Evolutionary conservation across 2,888 invertebrate species (phyloP).

Genomic region (Coelopa pilipes): DNA sequence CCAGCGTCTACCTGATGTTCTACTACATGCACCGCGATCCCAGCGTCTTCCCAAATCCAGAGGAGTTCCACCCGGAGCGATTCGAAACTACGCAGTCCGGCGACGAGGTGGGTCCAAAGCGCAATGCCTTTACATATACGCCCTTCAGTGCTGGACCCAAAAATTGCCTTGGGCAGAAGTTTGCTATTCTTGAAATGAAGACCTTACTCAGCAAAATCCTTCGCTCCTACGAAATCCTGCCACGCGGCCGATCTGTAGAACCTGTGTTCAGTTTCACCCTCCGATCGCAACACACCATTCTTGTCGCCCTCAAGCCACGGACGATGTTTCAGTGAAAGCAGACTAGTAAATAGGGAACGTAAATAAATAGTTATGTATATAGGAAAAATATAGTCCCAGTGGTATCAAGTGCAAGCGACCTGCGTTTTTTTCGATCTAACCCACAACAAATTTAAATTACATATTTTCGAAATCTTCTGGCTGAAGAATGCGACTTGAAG

Average conservation of each 20-base stretch:
- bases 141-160: conserved; percentile 61
- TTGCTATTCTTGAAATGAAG: conserved; percentile 61
- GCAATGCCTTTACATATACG: conserved; percentile 52
- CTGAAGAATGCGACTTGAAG: too few species aligned
- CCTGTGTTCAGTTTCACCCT: conserved; percentile 54
- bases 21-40: conserved; percentile 52
- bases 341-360: too few species aligned
- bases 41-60: conserved; percentile 52
- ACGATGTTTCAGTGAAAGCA: too few species aligned
- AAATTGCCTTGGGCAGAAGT: conserved; percentile 62
- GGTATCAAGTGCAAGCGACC: too few species aligned
- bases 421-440: too few species aligned
- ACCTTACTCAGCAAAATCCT: conserved; percentile 54
- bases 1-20: conserved; percentile 51
- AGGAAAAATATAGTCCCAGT: too few species aligned
- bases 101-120: conserved; percentile 65
- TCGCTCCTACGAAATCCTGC: conserved; percentile 52
- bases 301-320: conserved; percentile 51
- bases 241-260: conserved; percentile 50
- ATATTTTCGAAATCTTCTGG: too few species aligned
- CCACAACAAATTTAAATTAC: too few species aligned
- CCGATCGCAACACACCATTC: conserved; percentile 52
- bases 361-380: too few species aligned
- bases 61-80: conserved; percentile 55
- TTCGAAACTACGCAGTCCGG: conserved; percentile 41